Evolutionary conservation across 2,888 invertebrate genomes (phyloP), one percentile per base, ranked within the genome.

Genomic region (Drosophila parthenogenetica): DNA sequence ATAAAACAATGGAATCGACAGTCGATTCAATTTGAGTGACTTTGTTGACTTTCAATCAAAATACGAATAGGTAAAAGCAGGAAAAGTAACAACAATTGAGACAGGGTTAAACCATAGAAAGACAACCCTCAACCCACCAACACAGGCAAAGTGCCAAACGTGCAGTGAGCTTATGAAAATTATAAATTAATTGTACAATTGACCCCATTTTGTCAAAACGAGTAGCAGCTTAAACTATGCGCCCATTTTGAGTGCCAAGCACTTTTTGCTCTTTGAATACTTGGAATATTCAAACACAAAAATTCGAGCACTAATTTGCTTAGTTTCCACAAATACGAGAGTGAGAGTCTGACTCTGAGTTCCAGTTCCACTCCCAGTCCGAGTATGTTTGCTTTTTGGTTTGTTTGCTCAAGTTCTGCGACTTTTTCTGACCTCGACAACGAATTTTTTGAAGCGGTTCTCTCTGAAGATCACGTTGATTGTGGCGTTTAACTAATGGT

Each of bases 131-230:
- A 55, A 59, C 48, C 37, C 25, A 59, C 16, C 48, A 49, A 49
- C 51, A 40, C 42, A 37, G 50, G 61, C 54, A 61, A 50, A 16
- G 19, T 51, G 64, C 46, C 73, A 63, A 57, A 54, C 59, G 42
- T 46, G 32, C 43, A 39, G 8, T 50, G 8, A 60, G 70, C 66
- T 78, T 70, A 75, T 50, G 50, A 60, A 69, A 80, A 69, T 77
- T 78, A 79, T 81, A 69, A 79, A 74, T 77, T 79, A 79, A 79
- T 79, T 79, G 77, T 79, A 71, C 77, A 86, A 77, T 83, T 83
- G 79, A 83, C 84, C 87, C 77, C 60, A 73, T 77, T 29, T 29
- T 77, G 46, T 46, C 61, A 53, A 64, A 70, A 70, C 62, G 57
- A 45, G 57, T 60, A 61, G 43, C 55, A 43, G 54, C 51, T 53